phyloP scores from a whole-genome alignment of 2,888 invertebrate genomes.

The Urechis unicinctus region DNA sequence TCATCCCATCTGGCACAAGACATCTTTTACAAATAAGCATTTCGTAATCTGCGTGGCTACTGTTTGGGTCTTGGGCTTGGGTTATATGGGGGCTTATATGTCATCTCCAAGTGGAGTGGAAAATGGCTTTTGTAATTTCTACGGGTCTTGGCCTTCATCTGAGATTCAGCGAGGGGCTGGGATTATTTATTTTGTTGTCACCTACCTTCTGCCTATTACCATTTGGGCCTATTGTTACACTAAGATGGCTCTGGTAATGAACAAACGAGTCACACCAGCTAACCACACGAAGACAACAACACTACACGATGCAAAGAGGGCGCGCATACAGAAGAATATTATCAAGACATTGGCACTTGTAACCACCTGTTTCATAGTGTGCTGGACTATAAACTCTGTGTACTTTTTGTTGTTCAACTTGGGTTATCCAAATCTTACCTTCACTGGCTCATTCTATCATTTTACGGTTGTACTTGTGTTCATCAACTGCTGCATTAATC shows the following conservation, averaged over 20 bases:
- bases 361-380: conserved; percentile 12
- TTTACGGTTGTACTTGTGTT: conserved; percentile 17
- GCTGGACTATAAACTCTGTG: conserved; percentile 18
- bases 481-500: conserved; percentile 19
- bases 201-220: conserved; percentile 16
- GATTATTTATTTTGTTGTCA: conserved; percentile 12
- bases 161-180: conserved; percentile 4
- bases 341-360: conserved; percentile 17
- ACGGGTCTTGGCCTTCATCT: conserved; percentile 10
- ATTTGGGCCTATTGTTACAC: conserved; percentile 16
- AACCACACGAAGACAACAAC: neutral
- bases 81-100: conserved; percentile 7
- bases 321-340: conserved; percentile 12
- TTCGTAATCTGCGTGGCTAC: conserved; percentile 1
- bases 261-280: neutral
- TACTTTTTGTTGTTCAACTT: conserved; percentile 19
- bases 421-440: conserved; percentile 7
- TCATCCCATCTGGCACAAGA: conserved; percentile 18
- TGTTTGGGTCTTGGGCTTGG: conserved; percentile 12
- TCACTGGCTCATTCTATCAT: conserved; percentile 12
- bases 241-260: conserved; percentile 11
- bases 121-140: conserved; percentile 15
- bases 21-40: conserved; percentile 10
- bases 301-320: conserved; percentile 2
- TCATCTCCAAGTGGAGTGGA: conserved; percentile 5